Conservation (phyloP, 2,888 invertebrate genomes). For the Drosophila gaucha region DNA sequence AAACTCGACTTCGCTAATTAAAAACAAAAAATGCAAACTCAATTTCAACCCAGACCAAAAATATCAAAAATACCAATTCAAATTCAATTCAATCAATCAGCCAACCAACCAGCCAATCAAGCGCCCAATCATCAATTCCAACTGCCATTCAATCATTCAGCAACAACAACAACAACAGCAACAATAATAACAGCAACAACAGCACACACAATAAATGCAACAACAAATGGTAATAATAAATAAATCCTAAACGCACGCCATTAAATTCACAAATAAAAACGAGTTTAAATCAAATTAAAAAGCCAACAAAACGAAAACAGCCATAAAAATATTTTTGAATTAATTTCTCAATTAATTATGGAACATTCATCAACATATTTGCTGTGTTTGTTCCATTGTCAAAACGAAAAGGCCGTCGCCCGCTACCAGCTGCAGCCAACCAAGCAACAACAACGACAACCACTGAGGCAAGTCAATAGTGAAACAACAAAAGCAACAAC, state of each 20-base stretch:
- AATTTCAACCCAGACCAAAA: conserved; percentile 54
- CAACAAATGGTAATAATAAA: conserved; percentile 41
- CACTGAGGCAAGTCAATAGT: neutral
- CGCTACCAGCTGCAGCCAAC: conserved; percentile 61
- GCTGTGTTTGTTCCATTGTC: conserved; percentile 74
- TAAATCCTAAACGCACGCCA: conserved; percentile 56
- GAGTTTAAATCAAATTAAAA: conserved; percentile 24
- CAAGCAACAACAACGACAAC: conserved; percentile 29
- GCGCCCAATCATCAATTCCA: conserved; percentile 70
- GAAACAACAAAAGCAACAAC: conserved; percentile 6
- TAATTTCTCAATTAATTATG: conserved; percentile 72
- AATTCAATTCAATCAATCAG: conserved; percentile 57
- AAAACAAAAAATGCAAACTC: conserved; percentile 52
- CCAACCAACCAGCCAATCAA: conserved; percentile 64
- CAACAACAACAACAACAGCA: conserved; percentile 26
- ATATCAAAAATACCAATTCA: conserved; percentile 25
- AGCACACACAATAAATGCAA: conserved; percentile 35
- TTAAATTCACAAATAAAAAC: conserved; percentile 59
- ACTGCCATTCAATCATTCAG: conserved; percentile 68
- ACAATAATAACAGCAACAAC: conserved; percentile 32
- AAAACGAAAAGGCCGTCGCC: conserved; percentile 66
- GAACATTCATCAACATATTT: conserved; percentile 77
- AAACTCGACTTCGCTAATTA: conserved; percentile 22
- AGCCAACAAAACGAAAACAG: conserved; percentile 18
- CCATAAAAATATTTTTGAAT: conserved; percentile 32